Conservation (phyloP, 2,113 vertebrate genomes). For the Arenaria interpres region DNA sequence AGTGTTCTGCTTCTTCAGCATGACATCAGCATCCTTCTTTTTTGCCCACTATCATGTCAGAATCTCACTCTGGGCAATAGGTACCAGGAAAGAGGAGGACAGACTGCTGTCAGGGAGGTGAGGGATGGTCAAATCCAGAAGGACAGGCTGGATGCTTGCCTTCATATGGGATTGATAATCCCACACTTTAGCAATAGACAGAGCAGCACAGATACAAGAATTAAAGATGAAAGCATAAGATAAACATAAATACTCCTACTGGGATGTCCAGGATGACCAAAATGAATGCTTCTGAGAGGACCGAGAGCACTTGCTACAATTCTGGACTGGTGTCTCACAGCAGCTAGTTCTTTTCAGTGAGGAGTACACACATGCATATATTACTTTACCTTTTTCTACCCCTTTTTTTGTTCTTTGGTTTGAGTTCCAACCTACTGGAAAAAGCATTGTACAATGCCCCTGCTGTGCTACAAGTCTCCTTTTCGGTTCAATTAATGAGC, state of each 20-base stretch:
- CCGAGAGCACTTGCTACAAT: background rate
- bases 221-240: background rate
- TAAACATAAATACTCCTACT: background rate
- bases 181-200: background rate
- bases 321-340: background rate
- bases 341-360: background rate
- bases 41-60: background rate
- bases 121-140: background rate
- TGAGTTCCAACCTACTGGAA: conserved; percentile 48
- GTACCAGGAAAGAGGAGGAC: background rate
- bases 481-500: conserved; percentile 98
- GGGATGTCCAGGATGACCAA: background rate
- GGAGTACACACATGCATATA: background rate
- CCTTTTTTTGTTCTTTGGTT: conserved; percentile 59
- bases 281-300: background rate
- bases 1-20: background rate
- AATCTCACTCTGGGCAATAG: background rate
- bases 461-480: conserved; percentile 89
- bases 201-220: background rate
- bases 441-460: conserved; percentile 73
- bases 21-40: background rate
- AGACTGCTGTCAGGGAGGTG: background rate
- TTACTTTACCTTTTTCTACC: background rate
- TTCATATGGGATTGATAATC: background rate
- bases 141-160: background rate